phyloP scores from a whole-genome alignment of 2,888 invertebrate species.

The Melinaea marsaeus region DNA sequence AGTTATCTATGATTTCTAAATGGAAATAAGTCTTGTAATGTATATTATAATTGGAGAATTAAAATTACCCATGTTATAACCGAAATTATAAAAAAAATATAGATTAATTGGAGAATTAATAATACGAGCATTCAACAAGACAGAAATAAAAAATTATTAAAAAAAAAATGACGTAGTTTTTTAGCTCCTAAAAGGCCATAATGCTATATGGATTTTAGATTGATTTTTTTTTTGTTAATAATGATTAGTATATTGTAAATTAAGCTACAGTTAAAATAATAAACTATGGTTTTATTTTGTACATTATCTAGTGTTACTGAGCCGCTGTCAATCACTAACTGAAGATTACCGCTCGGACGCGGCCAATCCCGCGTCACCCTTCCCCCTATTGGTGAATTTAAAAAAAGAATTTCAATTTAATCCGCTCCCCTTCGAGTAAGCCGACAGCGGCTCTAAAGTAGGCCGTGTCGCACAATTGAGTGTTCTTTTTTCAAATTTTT shows the following conservation, averaged over 20 bases:
- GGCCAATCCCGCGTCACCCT: conserved; percentile 69
- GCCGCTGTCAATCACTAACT: conserved; percentile 60
- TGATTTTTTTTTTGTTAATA: too few relatives aligned
- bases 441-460: conserved; percentile 50
- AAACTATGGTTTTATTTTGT: conserved; percentile 9
- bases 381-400: conserved; percentile 74
- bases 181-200: too few relatives aligned
- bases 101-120: too few relatives aligned
- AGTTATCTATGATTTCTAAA: conserved; percentile 23
- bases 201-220: too few relatives aligned
- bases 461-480: conserved; percentile 34
- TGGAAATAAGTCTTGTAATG: conserved; percentile 1
- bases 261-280: not conserved
- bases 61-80: too few relatives aligned
- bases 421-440: conserved; percentile 64
- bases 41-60: not conserved
- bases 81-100: too few relatives aligned
- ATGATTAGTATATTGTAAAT: too few relatives aligned
- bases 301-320: conserved; percentile 18
- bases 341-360: conserved; percentile 63
- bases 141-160: too few relatives aligned
- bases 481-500: conserved; percentile 37
- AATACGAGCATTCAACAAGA: too few relatives aligned
- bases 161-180: too few relatives aligned
- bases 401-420: conserved; percentile 75